Percentiles rank a stretch among this genome's conserved stretches.
Evolutionary conservation across 1,140 invertebrate genomes (phyloP).

Genomic region (Phortica variegata): DNA sequence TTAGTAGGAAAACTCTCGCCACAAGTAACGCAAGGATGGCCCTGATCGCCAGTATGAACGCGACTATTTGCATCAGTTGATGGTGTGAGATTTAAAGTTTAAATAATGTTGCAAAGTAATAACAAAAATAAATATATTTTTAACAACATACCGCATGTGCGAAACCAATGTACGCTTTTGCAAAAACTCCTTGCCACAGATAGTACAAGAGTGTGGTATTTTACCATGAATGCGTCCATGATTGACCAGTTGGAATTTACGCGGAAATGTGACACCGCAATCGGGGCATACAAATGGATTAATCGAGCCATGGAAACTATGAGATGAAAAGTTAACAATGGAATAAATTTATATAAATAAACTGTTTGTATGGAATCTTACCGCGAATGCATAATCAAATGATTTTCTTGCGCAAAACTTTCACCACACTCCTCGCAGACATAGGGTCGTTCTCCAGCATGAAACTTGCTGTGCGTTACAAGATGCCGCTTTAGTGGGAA

Average conservation of each 20-base stretch:
- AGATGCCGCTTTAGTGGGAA: constrained; percentile 80
- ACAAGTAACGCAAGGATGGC: constrained; percentile 71
- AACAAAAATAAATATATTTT: background rate
- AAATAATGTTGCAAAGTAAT: background rate
- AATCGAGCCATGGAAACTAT: constrained; percentile 73
- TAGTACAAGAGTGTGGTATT: constrained; percentile 76
- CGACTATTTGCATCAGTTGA: too few relatives aligned
- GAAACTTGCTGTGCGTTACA: constrained; percentile 83
- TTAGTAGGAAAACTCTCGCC: constrained; percentile 75
- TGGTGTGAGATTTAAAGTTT: background rate
- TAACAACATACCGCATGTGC: constrained; percentile 66
- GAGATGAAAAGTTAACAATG: background rate
- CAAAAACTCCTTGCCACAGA: constrained; percentile 80
- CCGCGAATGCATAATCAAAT: constrained; percentile 75
- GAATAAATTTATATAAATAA: background rate
- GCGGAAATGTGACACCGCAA: constrained; percentile 78
- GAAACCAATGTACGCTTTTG: constrained; percentile 78
- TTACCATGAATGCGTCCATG: constrained; percentile 77
- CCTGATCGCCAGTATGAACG: constrained; percentile 64
- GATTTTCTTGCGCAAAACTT: constrained; percentile 81
- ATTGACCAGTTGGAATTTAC: constrained; percentile 82
- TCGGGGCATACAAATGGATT: constrained; percentile 80
- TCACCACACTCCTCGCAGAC: constrained; percentile 85
- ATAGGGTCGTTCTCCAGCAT: constrained; percentile 83
- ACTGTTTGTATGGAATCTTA: constrained; percentile 11